phyloP scores from a whole-genome alignment of 2,888 invertebrate genomes.

The Rhogogaster chlorosoma region DNA sequence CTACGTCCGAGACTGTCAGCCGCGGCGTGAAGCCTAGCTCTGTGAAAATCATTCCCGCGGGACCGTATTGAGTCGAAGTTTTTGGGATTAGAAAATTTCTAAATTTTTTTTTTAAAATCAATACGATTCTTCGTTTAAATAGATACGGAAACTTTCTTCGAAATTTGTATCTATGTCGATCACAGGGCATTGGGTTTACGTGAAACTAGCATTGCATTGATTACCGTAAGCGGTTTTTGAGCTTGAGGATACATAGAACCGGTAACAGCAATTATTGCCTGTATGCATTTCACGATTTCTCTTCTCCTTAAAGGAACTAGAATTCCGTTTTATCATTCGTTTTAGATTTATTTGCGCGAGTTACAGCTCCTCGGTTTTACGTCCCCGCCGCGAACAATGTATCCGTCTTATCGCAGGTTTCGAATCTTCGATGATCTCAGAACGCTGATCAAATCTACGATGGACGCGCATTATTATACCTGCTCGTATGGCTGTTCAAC shows the following conservation, averaged over 20 bases:
- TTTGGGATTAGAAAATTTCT: too few species aligned
- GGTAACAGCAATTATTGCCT: neutral
- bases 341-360: neutral
- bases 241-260: neutral
- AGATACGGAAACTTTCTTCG: neutral
- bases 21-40: too few species aligned
- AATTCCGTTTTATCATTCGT: neutral
- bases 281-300: conserved; percentile 5
- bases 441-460: neutral
- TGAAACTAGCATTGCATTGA: neutral
- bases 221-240: conserved; percentile 26
- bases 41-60: too few species aligned
- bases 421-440: neutral
- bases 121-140: too few species aligned
- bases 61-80: too few species aligned
- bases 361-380: neutral
- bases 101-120: too few species aligned
- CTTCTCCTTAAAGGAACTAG: neutral
- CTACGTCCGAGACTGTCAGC: too few species aligned
- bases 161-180: neutral
- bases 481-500: neutral
- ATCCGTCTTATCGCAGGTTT: neutral
- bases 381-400: neutral
- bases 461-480: neutral
- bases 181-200: neutral